Percentiles rank a stretch among this genome's conserved stretches.
Evolutionary conservation across 2,797 vertebrate species (phyloP).

Genomic region (Pipistrellus pipistrellus): DNA sequence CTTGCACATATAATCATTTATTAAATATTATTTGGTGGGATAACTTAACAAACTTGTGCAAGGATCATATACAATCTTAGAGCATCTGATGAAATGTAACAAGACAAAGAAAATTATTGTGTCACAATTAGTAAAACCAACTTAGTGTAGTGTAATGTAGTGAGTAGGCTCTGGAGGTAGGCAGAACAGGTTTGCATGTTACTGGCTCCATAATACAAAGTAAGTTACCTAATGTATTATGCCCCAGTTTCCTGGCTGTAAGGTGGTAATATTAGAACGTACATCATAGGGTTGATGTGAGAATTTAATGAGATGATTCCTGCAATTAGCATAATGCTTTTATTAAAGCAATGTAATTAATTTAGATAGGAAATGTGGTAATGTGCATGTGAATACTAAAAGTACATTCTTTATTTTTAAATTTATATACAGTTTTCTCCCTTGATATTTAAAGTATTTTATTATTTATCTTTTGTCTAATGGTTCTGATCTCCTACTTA

Average conservation of each 20-base stretch:
- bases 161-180: neutral
- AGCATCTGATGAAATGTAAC: slow-evolving; percentile 29
- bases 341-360: slow-evolving; percentile 3
- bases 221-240: neutral
- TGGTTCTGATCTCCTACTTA: neutral
- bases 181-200: neutral
- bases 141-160: neutral
- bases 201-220: neutral
- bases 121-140: neutral
- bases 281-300: neutral
- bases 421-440: neutral
- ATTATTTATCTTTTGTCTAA: slow-evolving; percentile 44
- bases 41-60: neutral
- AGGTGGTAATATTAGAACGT: neutral
- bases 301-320: slow-evolving; percentile 41
- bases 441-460: slow-evolving; percentile 23
- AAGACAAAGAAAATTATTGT: slow-evolving; percentile 15
- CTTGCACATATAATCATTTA: slow-evolving; percentile 20
- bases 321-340: neutral
- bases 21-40: slow-evolving; percentile 29
- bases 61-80: neutral
- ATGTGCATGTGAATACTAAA: slow-evolving; percentile 9
- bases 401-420: neutral
- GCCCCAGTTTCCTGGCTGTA: neutral
- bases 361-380: slow-evolving; percentile 39